Evolutionary conservation across 1,140 invertebrate species (phyloP).

Genomic region (Acyrthosiphon pisum): DNA sequence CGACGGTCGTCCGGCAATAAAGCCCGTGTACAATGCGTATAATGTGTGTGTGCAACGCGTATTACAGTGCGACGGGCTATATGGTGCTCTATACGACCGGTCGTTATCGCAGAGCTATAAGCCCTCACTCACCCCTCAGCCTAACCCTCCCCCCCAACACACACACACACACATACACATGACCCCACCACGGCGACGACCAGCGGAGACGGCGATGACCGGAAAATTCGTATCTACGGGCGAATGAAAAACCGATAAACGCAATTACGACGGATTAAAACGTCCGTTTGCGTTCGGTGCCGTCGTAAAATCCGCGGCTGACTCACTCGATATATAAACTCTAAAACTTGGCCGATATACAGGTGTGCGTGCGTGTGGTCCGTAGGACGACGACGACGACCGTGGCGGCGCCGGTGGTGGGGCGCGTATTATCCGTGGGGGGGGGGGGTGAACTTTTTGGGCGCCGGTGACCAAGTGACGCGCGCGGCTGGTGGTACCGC

Average conservation of each 20-base stretch:
- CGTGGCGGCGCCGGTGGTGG: too few species aligned
- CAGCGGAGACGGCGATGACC: neutral
- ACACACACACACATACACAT: too few species aligned
- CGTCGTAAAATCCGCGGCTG: neutral
- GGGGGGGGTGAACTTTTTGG: neutral
- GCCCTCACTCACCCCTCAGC: too few species aligned
- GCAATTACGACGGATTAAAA: conserved; percentile 44
- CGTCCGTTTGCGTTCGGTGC: conserved; percentile 5
- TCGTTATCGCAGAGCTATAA: neutral
- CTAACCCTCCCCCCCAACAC: too few species aligned
- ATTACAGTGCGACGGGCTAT: neutral
- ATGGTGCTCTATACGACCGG: neutral
- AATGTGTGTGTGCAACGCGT: neutral
- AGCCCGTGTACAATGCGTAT: neutral
- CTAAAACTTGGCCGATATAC: neutral
- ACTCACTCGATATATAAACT: conserved; percentile 5
- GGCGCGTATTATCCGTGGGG: too few species aligned
- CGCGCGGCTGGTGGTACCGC: neutral
- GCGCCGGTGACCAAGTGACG: neutral
- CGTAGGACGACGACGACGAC: too few species aligned
- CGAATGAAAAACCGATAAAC: conserved; percentile 37
- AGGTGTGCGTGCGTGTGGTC: neutral
- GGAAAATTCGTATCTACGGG: neutral
- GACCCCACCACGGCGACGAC: too few species aligned
- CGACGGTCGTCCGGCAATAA: neutral